phyloP scores from a whole-genome alignment of 2,888 invertebrate species.

The Melanargia galathea region DNA sequence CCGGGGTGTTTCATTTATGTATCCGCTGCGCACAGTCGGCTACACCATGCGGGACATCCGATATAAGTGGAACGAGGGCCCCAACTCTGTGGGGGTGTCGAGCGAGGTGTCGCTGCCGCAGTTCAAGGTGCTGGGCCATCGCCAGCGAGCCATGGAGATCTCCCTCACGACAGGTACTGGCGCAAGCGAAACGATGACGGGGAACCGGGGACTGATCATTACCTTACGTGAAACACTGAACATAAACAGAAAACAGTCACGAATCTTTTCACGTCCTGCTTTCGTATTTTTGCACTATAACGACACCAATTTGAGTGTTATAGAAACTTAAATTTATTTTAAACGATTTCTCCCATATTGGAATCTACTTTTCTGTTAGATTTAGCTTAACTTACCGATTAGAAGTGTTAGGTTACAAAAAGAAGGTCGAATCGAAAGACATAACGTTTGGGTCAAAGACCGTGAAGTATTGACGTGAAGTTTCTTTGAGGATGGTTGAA shows the following conservation, averaged over 20 bases:
- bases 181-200: conserved; percentile 57
- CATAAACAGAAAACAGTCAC: conserved; percentile 75
- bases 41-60: conserved; percentile 99
- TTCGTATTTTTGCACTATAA: conserved; percentile 78
- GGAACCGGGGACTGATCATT: conserved; percentile 47
- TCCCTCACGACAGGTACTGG: conserved; percentile 96
- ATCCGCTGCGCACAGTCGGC: conserved; percentile 90
- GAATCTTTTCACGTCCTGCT: conserved; percentile 80
- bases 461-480: too few species aligned
- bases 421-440: background rate
- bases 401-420: background rate
- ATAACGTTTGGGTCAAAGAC: background rate
- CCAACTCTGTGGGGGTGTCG: conserved; percentile 97
- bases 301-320: conserved; percentile 74
- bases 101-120: conserved; percentile 98
- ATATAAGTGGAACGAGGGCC: conserved; percentile 98
- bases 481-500: too few species aligned
- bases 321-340: conserved; percentile 41
- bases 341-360: conserved; percentile 13
- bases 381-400: background rate
- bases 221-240: conserved; percentile 75
- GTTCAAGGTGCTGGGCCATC: conserved; percentile 98
- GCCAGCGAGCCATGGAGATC: conserved; percentile 97
- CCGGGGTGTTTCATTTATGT: conserved; percentile 79
- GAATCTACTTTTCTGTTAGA: conserved; percentile 2